Base-by-base conservation (phyloP, 2,888 invertebrate genomes). In the Operophtera brumata region DNA sequence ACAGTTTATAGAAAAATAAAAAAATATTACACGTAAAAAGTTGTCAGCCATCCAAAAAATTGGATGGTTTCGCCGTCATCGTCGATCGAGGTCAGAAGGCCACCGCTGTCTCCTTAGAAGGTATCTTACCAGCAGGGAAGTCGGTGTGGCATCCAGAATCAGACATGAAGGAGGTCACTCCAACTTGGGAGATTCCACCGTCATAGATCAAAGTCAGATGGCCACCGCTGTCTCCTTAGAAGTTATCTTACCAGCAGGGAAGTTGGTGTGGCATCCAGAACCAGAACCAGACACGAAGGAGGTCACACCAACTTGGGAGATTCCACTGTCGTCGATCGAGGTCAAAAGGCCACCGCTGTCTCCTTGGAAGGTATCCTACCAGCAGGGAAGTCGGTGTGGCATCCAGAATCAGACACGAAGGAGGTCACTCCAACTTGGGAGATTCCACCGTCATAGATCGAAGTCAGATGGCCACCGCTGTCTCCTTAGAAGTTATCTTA, bases 221-320 rank as follows among this genome's bases (percentile, higher is more conserved):
- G 30, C 86, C 88, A 37, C 88, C 88, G 61, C 86, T 87, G 76
- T 88, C 88, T 48, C 88, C 88, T 87, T 88, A 69, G 2, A 52
- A 11, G 14, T n/a, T n/a, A n/a, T n/a, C n/a, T n/a, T n/a, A n/a
- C n/a, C n/a, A n/a, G n/a, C n/a, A n/a, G n/a, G n/a, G n/a, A n/a
- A n/a, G n/a, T n/a, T n/a, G n/a, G n/a, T n/a, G n/a, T n/a, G n/a
- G n/a, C n/a, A n/a, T n/a, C n/a, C n/a, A n/a, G n/a, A n/a, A 85
- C 61, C 88, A 88, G 1, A 87, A n/a, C n/a, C n/a, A n/a, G 86
- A 82, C 5, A 84, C 86, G 69, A 88, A 88, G 12, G 87, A 86
- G 0, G 82, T 61, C 1, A 88, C 68, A 14, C 87, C 87, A 0
- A 86, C 66, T 48, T 78, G 73, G 0, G 77, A 70, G 8, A 62